Base-by-base conservation (phyloP, 2,797 vertebrate genomes). In the Numenius phaeopus region DNA sequence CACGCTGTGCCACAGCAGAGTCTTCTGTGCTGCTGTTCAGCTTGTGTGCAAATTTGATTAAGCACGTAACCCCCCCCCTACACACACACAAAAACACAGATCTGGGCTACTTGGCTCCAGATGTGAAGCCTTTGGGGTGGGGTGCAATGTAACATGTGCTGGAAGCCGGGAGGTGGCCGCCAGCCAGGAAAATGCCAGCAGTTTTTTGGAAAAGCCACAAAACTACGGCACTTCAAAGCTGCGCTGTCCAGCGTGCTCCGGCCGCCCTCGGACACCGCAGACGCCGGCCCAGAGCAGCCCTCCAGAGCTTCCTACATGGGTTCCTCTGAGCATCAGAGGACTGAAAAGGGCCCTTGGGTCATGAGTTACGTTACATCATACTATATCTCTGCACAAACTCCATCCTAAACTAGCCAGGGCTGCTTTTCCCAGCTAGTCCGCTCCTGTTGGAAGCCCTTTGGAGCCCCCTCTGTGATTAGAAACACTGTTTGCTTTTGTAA, bases 401-500 rank as follows among this genome's bases (percentile, higher is more conserved):
- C 7, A 0, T 95, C 95, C 82, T 13, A 81, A 96, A 97, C 97
- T 95, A 88, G 96, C 95, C 96, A 72, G 83, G 66, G 46, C 97
- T 96, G 97, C 96, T 94, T 95, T 95, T 93, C 85, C 89, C 96
- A 93, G 95, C 95, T 97, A 97, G 96, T 91, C 95, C 20, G 37
- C 89, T 95, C 96, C 93, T 88, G 91, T 84, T 95, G 94, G 93
- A 93, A 91, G 93, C 79, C 94, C 85, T 96, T 93, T 1, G 69
- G 87, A 97, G 91, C 79, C 95, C 96, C 95, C 94, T 94, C 91
- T 79, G 93, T 94, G 94, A 96, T 96, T 94, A 95, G 94, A 97
- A 96, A 89, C 96, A 92, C 95, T 97, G 95, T 95, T 95, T 95
- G 93, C 88, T 87, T 96, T 97, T 97, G 96, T 96, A 97, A 97